phyloP scores from a whole-genome alignment of 2,113 vertebrate genomes.

The Malaclemys terrapin region DNA sequence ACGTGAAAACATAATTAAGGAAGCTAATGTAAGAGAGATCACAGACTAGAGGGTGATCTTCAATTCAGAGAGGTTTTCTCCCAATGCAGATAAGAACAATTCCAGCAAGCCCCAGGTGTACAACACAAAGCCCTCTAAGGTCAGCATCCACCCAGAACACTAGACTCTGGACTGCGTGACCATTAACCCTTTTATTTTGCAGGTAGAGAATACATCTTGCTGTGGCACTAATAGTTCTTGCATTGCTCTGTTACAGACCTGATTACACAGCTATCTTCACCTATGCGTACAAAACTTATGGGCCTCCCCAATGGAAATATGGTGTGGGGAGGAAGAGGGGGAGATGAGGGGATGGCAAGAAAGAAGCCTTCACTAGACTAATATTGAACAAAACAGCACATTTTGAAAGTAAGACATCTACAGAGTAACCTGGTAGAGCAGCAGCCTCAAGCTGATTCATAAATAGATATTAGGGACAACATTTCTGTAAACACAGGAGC shows the following conservation, averaged over 20 bases:
- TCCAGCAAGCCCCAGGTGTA: not conserved
- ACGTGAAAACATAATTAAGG: not conserved
- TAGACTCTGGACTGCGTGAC: not conserved
- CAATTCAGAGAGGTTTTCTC: not conserved
- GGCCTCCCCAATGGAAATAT: not conserved
- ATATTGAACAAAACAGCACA: rapidly evolving
- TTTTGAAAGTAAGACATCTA: not conserved
- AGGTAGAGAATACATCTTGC: not conserved
- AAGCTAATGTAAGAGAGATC: not conserved
- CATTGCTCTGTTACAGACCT: not conserved
- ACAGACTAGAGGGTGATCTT: not conserved
- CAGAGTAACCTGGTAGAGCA: not conserved
- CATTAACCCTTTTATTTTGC: not conserved
- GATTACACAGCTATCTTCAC: not conserved
- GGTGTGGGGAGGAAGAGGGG: not conserved
- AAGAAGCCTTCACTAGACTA: not conserved
- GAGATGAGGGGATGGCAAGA: not conserved
- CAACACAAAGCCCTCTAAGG: not conserved
- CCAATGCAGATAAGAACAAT: not conserved
- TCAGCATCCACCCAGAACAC: not conserved
- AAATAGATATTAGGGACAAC: not conserved
- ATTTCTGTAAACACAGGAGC: not conserved
- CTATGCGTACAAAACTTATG: not conserved
- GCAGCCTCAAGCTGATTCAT: not conserved
- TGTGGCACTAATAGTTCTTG: not conserved